Evolutionary conservation across 2,113 vertebrate genomes (phyloP), one percentile per base, ranked within the genome.

Genomic region (Myodes glareolus): DNA sequence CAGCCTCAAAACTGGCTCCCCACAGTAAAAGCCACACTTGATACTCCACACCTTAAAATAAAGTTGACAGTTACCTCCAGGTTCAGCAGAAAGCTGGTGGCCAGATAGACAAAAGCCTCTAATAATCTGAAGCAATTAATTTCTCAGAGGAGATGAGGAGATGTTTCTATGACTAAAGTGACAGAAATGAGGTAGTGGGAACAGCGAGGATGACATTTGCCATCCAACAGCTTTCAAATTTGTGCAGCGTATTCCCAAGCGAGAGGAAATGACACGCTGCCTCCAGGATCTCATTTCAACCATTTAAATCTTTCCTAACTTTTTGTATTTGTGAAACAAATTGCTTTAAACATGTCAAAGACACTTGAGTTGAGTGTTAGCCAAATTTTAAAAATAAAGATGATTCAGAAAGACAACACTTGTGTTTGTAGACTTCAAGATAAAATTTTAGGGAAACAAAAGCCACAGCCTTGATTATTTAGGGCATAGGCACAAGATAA

Each of bases 321-420:
- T 96, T 94, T 94, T 84, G 12, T 97, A 93, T 95, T 97, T 98
- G 96, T 96, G 96, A 98, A 95, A 98, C 93, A 98, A 97, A 98
- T 98, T 97, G 91, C 96, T 97, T 96, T 97, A 98, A 98, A 98
- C 97, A 97, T 98, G 97, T 97, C 96, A 96, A 95, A 98, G 96
- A 92, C 92, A 91, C 67, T 97, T 81, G 72, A 96, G 87, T 94
- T 76, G 88, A 96, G 92, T 95, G 96, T 97, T 97, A 97, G 97
- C 96, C 97, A 98, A 95, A 94, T 92, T 97, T 97, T 95, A 96
- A 97, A 98, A 98, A 97, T 98, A 97, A 95, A 97, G 92, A 97
- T 98, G 98, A 98, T 96, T 98, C 97, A 98, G 77, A 88, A 95
- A 94, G 92, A 95, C 55, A 95, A 61, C 73, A 52, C 25, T 97